Evolutionary conservation across 2,888 invertebrate species (phyloP), one percentile per base, ranked within the genome.

Genomic region (Rotaria socialis): DNA sequence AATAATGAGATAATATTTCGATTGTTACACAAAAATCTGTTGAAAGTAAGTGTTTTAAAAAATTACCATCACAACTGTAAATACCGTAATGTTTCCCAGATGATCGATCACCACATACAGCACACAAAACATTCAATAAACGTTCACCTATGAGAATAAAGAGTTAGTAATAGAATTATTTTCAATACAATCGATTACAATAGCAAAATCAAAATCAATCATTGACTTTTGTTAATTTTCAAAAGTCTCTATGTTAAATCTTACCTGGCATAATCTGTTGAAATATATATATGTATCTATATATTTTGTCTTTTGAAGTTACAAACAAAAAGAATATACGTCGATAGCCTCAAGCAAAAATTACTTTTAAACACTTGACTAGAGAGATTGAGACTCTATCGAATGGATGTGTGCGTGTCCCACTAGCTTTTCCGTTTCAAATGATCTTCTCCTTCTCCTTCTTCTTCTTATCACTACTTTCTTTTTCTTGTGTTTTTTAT

Each of bases 61-160:
- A 67, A 35, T 88, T 87, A 90, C 90, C 90, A 86, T 90, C 90
- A 88, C 90, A 90, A 87, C 90, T 90, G 88, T 89, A 90, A 86
- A 90, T 89, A 35, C 90, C 90, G 86, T 90, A 90, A 85, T 90
- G 90, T 87, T 90, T 90, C 10, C 90, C 90, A 7, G 90, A 90
- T 87, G 90, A 90, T 85, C 89, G 88, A 87, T 90, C 90, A 5
- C 90, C 90, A 84, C 90, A 90, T 52, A 90, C 90, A 75, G 89
- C 89, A 87, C 90, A 90, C 0, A 90, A 89, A 52, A 90, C 90
- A 88, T 90, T 90, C 80, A 90, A 87, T 47, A 90, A 88, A 10
- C 90, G 88, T 87, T 90, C 90, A 87, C 89, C 90, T 89, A 87
- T 14, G 87, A 75, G 27, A 35, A 41, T 27, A 60, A n/a, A 58